Conservation (phyloP, 2,888 invertebrate species). For the Lepidonotus clava region DNA sequence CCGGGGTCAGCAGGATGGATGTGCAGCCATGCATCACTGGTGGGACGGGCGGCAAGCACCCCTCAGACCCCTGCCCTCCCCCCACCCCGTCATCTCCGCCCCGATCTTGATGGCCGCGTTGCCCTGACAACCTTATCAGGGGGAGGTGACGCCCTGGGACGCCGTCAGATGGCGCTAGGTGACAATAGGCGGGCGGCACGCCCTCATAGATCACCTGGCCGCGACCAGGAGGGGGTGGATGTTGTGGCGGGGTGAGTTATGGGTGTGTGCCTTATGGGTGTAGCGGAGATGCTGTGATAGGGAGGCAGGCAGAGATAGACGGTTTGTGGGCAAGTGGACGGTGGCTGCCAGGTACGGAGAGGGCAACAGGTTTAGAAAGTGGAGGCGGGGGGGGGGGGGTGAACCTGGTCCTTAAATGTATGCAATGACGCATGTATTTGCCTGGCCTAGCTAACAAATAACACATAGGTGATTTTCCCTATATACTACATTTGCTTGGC, state of each 20-base stretch:
- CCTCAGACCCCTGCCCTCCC: too few relatives aligned
- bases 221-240: neutral
- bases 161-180: neutral
- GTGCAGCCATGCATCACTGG: neutral
- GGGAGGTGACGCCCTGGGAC: neutral
- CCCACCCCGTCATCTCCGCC: neutral
- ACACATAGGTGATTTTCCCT: too few relatives aligned
- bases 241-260: neutral
- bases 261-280: neutral
- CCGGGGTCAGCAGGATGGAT: neutral
- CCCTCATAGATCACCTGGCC: neutral
- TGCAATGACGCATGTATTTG: too few relatives aligned
- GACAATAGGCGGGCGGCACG: neutral
- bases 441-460: too few relatives aligned
- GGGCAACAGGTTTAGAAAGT: too few relatives aligned
- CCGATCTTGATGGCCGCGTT: slow-evolving; percentile 11
- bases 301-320: neutral
- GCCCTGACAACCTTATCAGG: slow-evolving; percentile 19
- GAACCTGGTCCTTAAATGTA: too few relatives aligned
- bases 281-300: neutral
- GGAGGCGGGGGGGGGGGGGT: too few relatives aligned
- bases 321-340: too few relatives aligned
- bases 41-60: neutral
- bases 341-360: too few relatives aligned
- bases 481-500: too few relatives aligned